Evolutionary conservation across 2,888 invertebrate genomes (phyloP).

Genomic region (Tetramorium bicarinatum): DNA sequence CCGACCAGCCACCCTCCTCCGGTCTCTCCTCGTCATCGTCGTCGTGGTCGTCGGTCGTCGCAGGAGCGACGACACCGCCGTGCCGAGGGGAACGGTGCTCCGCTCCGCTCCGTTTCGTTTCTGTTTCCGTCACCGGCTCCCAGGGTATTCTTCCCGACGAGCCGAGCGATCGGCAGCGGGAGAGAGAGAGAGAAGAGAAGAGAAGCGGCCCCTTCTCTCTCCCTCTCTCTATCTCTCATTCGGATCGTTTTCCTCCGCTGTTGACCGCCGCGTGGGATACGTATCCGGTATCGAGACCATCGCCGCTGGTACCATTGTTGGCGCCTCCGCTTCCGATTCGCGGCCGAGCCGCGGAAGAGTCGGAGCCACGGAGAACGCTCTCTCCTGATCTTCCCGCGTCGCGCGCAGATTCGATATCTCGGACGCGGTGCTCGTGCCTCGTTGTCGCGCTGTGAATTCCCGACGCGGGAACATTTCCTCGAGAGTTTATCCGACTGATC

Average conservation of each 20-base stretch:
- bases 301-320: slow-evolving; percentile 45
- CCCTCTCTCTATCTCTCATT: not conserved
- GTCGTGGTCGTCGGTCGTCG: slow-evolving; percentile 40
- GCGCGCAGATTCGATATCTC: slow-evolving; percentile 3
- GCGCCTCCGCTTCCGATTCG: slow-evolving; percentile 11
- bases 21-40: slow-evolving; percentile 36
- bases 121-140: not conserved
- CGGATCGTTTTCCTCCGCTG: slow-evolving; percentile 14
- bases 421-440: slow-evolving; percentile 19
- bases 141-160: not conserved
- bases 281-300: slow-evolving; percentile 54
- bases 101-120: slow-evolving; percentile 37
- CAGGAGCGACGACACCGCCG: slow-evolving; percentile 72
- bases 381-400: not conserved
- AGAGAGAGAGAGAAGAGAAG: not conserved
- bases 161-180: not conserved
- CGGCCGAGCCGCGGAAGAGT: slow-evolving; percentile 3
- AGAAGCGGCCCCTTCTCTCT: not conserved
- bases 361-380: slow-evolving; percentile 5
- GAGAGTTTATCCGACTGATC: slow-evolving; percentile 29
- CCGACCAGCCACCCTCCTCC: slow-evolving; percentile 77
- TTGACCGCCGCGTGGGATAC: slow-evolving; percentile 59
- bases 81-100: slow-evolving; percentile 51
- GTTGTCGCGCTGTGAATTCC: slow-evolving; percentile 28
- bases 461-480: slow-evolving; percentile 34